Conservation (phyloP, 2,113 vertebrate genomes). For the Pterocles orientalis region DNA sequence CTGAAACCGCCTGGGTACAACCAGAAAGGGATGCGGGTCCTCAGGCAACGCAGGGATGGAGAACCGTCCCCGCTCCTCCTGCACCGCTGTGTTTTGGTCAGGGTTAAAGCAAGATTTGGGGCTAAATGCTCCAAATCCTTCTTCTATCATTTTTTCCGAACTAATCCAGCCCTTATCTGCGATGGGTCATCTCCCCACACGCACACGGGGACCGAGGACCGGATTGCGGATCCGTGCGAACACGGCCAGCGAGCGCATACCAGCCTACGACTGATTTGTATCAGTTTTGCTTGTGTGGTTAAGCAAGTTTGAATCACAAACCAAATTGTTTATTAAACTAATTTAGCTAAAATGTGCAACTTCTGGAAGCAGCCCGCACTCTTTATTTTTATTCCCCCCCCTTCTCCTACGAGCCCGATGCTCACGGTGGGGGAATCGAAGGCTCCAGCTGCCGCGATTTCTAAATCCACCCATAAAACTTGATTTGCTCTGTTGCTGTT, state of each 20-base stretch:
- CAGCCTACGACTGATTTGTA: background rate
- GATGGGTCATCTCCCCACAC: rapidly evolving
- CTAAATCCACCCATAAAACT: background rate
- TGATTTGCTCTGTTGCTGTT: background rate
- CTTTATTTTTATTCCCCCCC: background rate
- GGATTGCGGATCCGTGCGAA: background rate
- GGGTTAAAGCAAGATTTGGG: background rate
- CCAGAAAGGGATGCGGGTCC: background rate
- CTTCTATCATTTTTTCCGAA: rapidly evolving
- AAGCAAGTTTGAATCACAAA: background rate
- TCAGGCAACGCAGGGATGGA: rapidly evolving
- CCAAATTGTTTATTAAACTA: slow-evolving; percentile 16
- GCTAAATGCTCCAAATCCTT: background rate
- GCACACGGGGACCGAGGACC: rapidly evolving
- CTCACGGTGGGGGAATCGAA: background rate
- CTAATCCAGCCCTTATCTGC: background rate
- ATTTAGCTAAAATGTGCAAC: background rate
- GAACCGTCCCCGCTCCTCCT: background rate
- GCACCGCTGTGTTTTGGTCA: background rate
- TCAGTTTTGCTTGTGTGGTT: slow-evolving; percentile 3
- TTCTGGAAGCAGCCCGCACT: background rate
- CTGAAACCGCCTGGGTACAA: background rate
- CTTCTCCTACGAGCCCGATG: rapidly evolving
- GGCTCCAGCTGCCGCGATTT: background rate
- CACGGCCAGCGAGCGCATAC: rapidly evolving